Evolutionary conservation across 2,888 invertebrate species (phyloP).

Genomic region (Mylabris sibirica): DNA sequence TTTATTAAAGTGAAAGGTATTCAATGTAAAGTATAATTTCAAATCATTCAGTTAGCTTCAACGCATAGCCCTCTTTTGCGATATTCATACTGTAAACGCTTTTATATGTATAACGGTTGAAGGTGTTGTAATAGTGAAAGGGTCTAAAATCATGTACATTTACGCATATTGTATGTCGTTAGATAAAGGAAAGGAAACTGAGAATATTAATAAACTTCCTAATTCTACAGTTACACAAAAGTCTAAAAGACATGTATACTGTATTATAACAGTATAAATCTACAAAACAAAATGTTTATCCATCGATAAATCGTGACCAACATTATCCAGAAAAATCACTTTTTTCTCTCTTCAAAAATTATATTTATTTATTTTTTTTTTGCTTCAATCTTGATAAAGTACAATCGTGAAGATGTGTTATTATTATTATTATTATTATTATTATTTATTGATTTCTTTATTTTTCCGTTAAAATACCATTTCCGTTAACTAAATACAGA

Average conservation of each 20-base stretch:
- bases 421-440: no score
- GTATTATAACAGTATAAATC: not conserved
- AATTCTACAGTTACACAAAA: not conserved
- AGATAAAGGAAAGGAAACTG: constrained; percentile 37
- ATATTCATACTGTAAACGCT: constrained; percentile 27
- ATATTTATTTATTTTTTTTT: not conserved
- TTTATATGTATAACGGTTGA: constrained; percentile 23
- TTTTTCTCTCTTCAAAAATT: not conserved
- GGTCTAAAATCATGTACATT: constrained; percentile 41
- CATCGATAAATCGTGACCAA: not conserved
- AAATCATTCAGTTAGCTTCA: constrained; percentile 30
- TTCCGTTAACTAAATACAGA: not conserved
- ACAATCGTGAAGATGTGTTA: not conserved
- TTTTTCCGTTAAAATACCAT: not conserved
- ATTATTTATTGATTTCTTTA: not conserved
- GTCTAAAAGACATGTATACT: not conserved
- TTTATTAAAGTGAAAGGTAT: not conserved
- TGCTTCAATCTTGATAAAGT: not conserved
- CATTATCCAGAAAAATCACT: not conserved
- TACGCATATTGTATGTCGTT: constrained; percentile 42
- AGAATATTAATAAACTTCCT: constrained; percentile 41
- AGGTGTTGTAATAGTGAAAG: constrained; percentile 35
- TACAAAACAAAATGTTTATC: constrained; percentile 2
- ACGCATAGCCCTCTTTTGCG: constrained; percentile 17
- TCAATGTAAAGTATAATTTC: constrained; percentile 14